Evolutionary conservation across 1,140 invertebrate genomes (phyloP).

Genomic region (Drosophila arawakana): DNA sequence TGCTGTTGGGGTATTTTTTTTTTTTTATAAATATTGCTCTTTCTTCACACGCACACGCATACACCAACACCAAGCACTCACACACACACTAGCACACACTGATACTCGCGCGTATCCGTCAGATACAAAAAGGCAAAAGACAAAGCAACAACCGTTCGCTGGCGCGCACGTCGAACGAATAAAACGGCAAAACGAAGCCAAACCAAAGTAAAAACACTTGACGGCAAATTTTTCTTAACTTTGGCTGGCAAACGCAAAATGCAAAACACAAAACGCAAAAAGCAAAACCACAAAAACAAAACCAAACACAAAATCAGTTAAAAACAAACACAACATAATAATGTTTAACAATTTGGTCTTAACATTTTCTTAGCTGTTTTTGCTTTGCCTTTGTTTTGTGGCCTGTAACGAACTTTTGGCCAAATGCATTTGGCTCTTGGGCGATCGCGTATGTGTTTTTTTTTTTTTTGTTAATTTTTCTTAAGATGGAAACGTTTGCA

Average conservation of each 20-base stretch:
- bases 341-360: conserved; percentile 22
- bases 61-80: conserved; percentile 8
- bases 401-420: conserved; percentile 54
- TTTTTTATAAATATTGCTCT: conserved; percentile 71
- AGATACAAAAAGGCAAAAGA: conserved; percentile 57
- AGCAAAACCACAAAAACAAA: conserved; percentile 36
- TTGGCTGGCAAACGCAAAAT: conserved; percentile 20
- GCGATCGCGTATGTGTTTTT: conserved; percentile 27
- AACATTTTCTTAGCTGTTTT: conserved; percentile 1
- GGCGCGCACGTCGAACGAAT: conserved; percentile 75
- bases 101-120: conserved; percentile 61
- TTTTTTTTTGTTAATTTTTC: too few species aligned
- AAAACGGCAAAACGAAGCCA: conserved; percentile 54
- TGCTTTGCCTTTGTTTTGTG: conserved; percentile 27
- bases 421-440: conserved; percentile 69
- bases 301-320: conserved; percentile 42
- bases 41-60: conserved; percentile 73
- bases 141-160: conserved; percentile 79
- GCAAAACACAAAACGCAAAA: conserved; percentile 43
- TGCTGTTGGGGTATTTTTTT: conserved; percentile 13
- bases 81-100: conserved; percentile 53
- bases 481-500: conserved; percentile 67
- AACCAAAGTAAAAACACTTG: conserved; percentile 47
- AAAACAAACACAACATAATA: conserved; percentile 44
- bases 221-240: conserved; percentile 43